These are phyloP conservation scores for Anoplophora glabripennis DNA, from an alignment of 1,140 invertebrate species.

Conservation along the genomic window DNA sequence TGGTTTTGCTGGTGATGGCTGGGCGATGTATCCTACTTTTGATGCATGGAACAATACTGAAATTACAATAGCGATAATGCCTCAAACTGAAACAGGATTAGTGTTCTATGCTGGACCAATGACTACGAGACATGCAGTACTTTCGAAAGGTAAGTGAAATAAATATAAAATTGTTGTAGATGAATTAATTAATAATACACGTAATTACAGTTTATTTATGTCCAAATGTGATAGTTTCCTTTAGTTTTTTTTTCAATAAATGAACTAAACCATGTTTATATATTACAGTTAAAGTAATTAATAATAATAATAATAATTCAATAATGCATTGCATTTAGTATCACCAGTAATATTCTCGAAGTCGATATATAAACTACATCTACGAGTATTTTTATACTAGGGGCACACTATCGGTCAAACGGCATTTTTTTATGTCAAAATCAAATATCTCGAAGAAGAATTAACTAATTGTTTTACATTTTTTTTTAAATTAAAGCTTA, in stretches of 20 bases:
- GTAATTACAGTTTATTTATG: background rate
- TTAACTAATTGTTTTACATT: too few relatives aligned
- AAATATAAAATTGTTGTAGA: background rate
- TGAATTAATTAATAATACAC: background rate
- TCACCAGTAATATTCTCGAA: too few relatives aligned
- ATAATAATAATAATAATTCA: too few relatives aligned
- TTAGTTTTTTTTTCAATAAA: background rate
- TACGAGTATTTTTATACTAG: too few relatives aligned
- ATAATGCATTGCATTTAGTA: too few relatives aligned
- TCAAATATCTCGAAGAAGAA: too few relatives aligned
- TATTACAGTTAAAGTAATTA: too few relatives aligned
- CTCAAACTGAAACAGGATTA: constrained; percentile 71
- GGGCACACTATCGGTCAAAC: too few relatives aligned
- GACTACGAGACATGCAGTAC: constrained; percentile 45
- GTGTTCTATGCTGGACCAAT: constrained; percentile 92
- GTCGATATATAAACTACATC: too few relatives aligned
- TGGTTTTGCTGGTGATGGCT: constrained; percentile 82
- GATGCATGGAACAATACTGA: constrained; percentile 72
- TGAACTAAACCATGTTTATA: too few relatives aligned
- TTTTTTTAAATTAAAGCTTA: too few relatives aligned
- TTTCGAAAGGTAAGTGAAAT: constrained; percentile 32
- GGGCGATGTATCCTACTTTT: constrained; percentile 83
- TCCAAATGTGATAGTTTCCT: background rate
- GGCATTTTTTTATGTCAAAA: too few relatives aligned
- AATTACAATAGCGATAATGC: constrained; percentile 76